These are phyloP conservation scores for Gila orcuttii DNA, from an alignment of 2,113 vertebrate species.

Conservation along the genomic window DNA sequence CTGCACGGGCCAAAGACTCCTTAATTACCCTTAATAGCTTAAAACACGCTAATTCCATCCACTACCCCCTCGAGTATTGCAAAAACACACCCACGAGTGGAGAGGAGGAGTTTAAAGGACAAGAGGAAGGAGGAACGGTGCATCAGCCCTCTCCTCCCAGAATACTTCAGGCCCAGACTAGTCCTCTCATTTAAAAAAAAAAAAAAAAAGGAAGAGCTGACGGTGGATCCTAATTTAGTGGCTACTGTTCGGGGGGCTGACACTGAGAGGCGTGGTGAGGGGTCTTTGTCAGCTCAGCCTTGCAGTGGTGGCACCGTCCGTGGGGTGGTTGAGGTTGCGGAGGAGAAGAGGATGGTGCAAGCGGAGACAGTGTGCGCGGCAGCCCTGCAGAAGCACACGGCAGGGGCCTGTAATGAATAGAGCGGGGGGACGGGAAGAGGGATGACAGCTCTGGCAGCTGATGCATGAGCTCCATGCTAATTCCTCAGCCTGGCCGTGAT, in stretches of 20 bases:
- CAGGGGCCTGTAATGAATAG: slow-evolving; percentile 87
- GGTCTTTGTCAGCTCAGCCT: slow-evolving; percentile 54
- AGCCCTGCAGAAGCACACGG: slow-evolving; percentile 81
- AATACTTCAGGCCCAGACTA: slow-evolving; percentile 65
- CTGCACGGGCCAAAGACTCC: slow-evolving; percentile 84
- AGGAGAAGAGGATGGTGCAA: slow-evolving; percentile 67
- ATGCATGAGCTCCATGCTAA: slow-evolving; percentile 93
- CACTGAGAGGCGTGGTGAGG: slow-evolving; percentile 50
- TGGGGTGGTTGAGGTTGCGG: slow-evolving; percentile 56
- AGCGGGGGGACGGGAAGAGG: slow-evolving; percentile 69
- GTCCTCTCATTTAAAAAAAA: slow-evolving; percentile 50
- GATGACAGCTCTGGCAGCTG: slow-evolving; percentile 98
- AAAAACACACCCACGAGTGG: slow-evolving; percentile 58
- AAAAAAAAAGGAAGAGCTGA: slow-evolving; percentile 42
- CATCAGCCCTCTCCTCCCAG: slow-evolving; percentile 65
- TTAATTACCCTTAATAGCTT: slow-evolving; percentile 96
- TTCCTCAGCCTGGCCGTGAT: slow-evolving; percentile 90
- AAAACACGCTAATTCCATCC: slow-evolving; percentile 88
- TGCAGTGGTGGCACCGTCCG: slow-evolving; percentile 21
- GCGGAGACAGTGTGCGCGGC: slow-evolving; percentile 66
- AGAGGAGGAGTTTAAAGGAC: slow-evolving; percentile 57
- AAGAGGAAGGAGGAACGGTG: slow-evolving; percentile 52
- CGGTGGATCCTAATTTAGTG: slow-evolving; percentile 52
- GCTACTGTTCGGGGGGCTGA: slow-evolving; percentile 46
- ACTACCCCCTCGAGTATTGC: slow-evolving; percentile 71